Evolutionary conservation across 1,140 invertebrate genomes (phyloP).

Genomic region (Caenorhabditis briggsae): DNA sequence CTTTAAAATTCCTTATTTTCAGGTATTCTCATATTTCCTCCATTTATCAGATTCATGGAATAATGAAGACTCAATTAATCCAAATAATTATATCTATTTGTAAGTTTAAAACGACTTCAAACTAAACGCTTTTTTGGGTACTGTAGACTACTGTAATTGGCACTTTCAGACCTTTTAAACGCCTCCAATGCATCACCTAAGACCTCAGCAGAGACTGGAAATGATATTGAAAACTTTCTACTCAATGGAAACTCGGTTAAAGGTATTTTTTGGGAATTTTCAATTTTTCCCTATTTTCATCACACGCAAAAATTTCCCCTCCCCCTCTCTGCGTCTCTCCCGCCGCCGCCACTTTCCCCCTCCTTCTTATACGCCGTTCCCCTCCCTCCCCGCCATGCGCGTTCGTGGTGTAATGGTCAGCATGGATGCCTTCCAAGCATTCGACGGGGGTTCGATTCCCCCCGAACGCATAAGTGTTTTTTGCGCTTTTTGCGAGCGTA

Average conservation of each 20-base stretch:
- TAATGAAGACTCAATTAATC: background rate
- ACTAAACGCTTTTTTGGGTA: background rate
- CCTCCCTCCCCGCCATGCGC: background rate
- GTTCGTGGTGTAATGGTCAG: conserved; percentile 79
- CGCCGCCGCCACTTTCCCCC: background rate
- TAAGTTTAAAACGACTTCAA: background rate
- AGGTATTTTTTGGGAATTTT: background rate
- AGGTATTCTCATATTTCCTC: background rate
- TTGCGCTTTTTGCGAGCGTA: background rate
- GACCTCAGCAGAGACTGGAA: conserved; percentile 14
- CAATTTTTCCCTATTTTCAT: background rate
- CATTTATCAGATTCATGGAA: background rate
- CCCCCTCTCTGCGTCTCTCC: background rate
- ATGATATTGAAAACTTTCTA: conserved; percentile 25
- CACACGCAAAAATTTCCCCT: background rate
- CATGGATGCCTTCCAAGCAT: conserved; percentile 80
- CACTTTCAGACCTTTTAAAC: background rate
- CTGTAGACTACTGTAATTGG: background rate
- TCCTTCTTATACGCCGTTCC: background rate
- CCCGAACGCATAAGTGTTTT: conserved; percentile 45
- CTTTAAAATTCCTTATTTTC: background rate
- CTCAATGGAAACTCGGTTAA: conserved; percentile 15
- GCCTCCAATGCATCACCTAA: background rate
- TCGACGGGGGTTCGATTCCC: conserved; percentile 79
- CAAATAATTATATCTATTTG: background rate